A percentile compares a stretch with the other conserved stretches of the same genome.
Evolutionary conservation across 2,113 vertebrate genomes (phyloP).

Genomic region (Epinephelus fuscoguttatus): DNA sequence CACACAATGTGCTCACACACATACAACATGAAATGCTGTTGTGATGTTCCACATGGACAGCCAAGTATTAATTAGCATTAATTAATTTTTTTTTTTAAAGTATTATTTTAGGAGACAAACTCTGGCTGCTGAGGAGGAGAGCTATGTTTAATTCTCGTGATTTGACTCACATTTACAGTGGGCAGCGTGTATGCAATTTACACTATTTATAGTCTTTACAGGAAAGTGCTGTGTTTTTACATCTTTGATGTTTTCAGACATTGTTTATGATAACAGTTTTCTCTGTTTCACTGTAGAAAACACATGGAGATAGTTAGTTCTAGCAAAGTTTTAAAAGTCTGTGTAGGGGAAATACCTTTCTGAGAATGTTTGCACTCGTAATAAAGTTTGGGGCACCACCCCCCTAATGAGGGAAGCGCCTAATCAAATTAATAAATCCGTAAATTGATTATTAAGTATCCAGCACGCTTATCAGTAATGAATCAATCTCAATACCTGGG

Average conservation of each 20-base stretch:
- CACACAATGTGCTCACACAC: background rate
- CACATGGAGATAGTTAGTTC: background rate
- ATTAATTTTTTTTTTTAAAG: too few species aligned
- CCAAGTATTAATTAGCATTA: background rate
- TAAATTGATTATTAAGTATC: too few species aligned
- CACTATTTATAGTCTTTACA: background rate
- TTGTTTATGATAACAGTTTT: background rate
- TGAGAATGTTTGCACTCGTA: too few species aligned
- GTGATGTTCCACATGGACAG: background rate
- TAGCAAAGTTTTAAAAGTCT: background rate
- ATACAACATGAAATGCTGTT: background rate
- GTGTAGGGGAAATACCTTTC: too few species aligned
- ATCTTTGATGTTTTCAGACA: background rate
- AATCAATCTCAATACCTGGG: too few species aligned
- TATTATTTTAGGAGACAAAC: background rate
- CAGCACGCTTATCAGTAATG: too few species aligned
- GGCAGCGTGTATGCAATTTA: background rate
- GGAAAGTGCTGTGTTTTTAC: background rate
- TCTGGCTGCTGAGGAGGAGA: background rate
- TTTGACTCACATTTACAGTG: background rate
- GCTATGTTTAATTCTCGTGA: background rate
- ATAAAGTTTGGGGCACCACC: too few species aligned
- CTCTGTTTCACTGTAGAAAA: background rate
- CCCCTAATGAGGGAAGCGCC: too few species aligned
- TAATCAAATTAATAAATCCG: too few species aligned